A percentile compares a stretch with the other conserved stretches of the same genome.
Evolutionary conservation across 64 coral and sea anemone species (phyloP).

Genomic region (Trachythela sp.): DNA sequence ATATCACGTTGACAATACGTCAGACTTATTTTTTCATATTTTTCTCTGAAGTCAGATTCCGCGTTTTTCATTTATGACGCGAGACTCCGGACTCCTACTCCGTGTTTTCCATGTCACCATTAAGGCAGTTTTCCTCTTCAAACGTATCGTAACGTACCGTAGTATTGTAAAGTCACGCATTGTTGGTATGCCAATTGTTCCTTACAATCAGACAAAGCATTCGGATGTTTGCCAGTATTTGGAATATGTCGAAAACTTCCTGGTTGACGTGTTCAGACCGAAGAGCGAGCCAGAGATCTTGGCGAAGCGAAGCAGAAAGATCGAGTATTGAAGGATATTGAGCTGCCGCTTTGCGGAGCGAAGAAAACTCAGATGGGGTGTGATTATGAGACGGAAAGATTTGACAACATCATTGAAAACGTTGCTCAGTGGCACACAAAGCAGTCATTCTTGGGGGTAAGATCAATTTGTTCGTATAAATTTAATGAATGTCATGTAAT

Average conservation of each 20-base stretch:
- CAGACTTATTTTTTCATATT: too few relatives aligned
- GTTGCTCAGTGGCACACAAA: conserved; percentile 15
- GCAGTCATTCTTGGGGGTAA: conserved; percentile 24
- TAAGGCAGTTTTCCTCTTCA: too few relatives aligned
- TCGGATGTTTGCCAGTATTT: conserved; percentile 27
- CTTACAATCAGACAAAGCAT: conserved; percentile 29
- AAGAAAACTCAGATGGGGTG: conserved; percentile 10
- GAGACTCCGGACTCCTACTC: too few relatives aligned
- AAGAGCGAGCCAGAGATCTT: not conserved
- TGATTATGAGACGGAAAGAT: not conserved
- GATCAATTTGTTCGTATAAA: not conserved
- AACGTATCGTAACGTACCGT: too few relatives aligned
- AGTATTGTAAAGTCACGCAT: conserved; percentile 37
- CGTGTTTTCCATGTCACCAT: too few relatives aligned
- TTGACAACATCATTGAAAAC: not conserved
- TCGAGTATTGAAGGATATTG: conserved; percentile 12
- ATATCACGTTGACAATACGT: too few relatives aligned
- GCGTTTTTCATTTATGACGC: too few relatives aligned
- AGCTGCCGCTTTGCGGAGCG: conserved; percentile 16
- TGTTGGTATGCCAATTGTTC: conserved; percentile 11
- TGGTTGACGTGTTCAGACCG: not conserved
- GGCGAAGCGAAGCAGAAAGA: not conserved
- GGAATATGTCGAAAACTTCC: not conserved
- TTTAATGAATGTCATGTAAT: not conserved
- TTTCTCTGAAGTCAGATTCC: too few relatives aligned